Conservation (phyloP, 2,113 vertebrate genomes). For the Dipodomys merriami region DNA sequence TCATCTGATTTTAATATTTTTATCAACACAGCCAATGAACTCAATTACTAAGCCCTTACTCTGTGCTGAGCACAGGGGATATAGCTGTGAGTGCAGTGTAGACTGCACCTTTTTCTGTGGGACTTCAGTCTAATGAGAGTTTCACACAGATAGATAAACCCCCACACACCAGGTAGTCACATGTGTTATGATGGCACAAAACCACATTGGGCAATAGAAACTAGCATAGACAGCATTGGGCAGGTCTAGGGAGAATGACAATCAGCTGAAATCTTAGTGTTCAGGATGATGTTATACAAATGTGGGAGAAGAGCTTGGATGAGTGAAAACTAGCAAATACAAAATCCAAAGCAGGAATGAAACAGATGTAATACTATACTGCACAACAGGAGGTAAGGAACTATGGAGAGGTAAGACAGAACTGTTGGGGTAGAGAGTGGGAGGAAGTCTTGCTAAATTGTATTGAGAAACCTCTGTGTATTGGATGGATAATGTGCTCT, state of each 20-base stretch:
- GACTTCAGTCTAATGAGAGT: background rate
- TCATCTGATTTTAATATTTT: conserved; percentile 24
- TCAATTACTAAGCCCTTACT: background rate
- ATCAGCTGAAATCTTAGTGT: background rate
- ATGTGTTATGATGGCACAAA: background rate
- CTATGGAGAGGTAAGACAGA: background rate
- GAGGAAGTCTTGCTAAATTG: background rate
- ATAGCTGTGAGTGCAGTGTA: fast-evolving
- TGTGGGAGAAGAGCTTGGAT: background rate
- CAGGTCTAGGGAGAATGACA: fast-evolving
- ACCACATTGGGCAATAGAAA: background rate
- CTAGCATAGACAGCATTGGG: background rate
- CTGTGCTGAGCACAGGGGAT: background rate
- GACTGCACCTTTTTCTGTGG: background rate
- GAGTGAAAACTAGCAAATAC: background rate
- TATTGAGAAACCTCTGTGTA: too few relatives aligned
- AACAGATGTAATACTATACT: background rate
- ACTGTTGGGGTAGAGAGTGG: background rate
- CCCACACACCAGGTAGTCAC: too few relatives aligned
- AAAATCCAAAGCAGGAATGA: background rate
- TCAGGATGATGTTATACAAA: background rate
- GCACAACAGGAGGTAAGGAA: fast-evolving
- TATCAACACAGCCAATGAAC: background rate
- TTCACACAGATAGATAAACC: background rate
- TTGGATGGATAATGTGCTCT: background rate